Conservation (phyloP, 2,888 invertebrate species). For the Frankliniella intonsa region DNA sequence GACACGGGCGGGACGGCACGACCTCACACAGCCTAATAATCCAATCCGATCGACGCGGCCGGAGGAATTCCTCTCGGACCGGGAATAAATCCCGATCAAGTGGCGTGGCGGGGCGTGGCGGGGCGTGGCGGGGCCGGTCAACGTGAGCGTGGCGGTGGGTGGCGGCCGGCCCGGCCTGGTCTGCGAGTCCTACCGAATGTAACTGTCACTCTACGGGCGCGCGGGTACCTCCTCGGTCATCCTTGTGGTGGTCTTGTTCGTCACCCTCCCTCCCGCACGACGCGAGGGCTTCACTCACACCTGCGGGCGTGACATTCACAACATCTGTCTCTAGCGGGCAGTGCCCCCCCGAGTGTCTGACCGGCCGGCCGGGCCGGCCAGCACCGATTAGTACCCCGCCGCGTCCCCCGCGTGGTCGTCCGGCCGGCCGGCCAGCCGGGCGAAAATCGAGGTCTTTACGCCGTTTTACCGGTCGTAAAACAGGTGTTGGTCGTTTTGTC, state of each 20-base stretch:
- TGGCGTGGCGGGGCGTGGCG: not conserved
- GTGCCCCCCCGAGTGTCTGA: no score
- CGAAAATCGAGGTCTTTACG: no score
- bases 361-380: no score
- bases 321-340: not conserved
- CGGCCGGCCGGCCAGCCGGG: no score
- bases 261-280: not conserved
- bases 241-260: not conserved
- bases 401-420: no score
- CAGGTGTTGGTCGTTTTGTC: no score
- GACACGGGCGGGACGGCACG: not conserved
- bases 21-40: slow-evolving; percentile 15
- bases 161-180: not conserved
- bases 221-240: not conserved
- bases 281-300: not conserved
- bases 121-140: not conserved
- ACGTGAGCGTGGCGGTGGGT: not conserved
- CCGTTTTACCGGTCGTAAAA: no score
- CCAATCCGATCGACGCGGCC: not conserved
- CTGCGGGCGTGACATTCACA: not conserved
- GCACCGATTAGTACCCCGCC: no score
- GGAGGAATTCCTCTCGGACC: not conserved
- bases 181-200: not conserved
- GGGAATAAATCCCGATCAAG: slow-evolving; percentile 1
- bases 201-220: not conserved